Percentiles rank a stretch among this genome's conserved stretches.
These are phyloP conservation scores for Drosophila mimica DNA, from an alignment of 2,888 invertebrate genomes.

Conservation along the genomic window DNA sequence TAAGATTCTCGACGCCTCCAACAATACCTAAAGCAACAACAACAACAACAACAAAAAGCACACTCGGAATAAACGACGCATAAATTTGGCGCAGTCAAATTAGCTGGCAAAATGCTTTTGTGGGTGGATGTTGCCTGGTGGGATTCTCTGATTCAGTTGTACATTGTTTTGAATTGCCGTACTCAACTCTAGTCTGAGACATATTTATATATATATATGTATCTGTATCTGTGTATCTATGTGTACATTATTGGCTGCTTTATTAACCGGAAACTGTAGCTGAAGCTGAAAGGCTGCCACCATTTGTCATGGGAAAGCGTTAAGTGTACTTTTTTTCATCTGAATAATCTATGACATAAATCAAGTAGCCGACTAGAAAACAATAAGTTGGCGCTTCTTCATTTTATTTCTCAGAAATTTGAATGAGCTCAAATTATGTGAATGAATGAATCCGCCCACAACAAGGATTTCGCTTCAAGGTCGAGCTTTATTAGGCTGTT, in stretches of 20 bases:
- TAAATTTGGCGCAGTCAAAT: constrained; percentile 73
- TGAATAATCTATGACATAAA: neutral
- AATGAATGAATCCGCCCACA: neutral
- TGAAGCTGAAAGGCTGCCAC: constrained; percentile 7
- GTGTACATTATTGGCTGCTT: constrained; percentile 26
- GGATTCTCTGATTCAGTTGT: constrained; percentile 31
- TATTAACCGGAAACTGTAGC: constrained; percentile 30
- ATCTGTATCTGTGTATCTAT: neutral
- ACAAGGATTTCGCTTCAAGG: neutral
- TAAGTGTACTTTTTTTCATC: constrained; percentile 2
- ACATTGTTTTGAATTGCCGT: constrained; percentile 6
- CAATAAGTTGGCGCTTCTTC: constrained; percentile 1
- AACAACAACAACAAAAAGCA: constrained; percentile 10
- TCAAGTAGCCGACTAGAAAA: neutral
- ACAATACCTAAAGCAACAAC: constrained; percentile 10
- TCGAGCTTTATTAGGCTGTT: neutral
- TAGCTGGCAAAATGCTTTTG: constrained; percentile 59
- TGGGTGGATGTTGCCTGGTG: constrained; percentile 16
- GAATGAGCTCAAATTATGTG: neutral
- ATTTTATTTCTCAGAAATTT: neutral
- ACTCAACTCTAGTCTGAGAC: constrained; percentile 5
- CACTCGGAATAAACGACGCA: constrained; percentile 53
- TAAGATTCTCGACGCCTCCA: constrained; percentile 38
- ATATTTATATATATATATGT: neutral
- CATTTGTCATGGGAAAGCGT: constrained; percentile 35